phyloP scores from a whole-genome alignment of 2,113 vertebrate genomes.

The Motacilla alba region DNA sequence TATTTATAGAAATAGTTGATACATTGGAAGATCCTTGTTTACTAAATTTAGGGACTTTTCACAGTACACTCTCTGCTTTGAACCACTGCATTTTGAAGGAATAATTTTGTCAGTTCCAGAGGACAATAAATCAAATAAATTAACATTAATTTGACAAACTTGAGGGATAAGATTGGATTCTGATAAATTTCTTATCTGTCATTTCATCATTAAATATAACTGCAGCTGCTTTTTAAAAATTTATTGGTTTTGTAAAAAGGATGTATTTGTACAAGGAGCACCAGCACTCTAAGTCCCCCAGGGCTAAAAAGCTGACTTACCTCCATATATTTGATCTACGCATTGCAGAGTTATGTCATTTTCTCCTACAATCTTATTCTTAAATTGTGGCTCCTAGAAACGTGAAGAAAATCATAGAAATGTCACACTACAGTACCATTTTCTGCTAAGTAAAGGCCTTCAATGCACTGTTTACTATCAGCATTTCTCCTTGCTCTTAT shows the following conservation, averaged over 20 bases:
- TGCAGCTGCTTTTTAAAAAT: background rate
- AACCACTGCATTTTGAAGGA: background rate
- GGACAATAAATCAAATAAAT: background rate
- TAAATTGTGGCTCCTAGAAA: slow-evolving; percentile 81
- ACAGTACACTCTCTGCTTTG: background rate
- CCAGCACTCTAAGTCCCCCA: background rate
- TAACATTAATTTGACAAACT: background rate
- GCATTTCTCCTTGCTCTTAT: background rate
- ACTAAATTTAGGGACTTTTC: background rate
- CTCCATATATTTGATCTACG: slow-evolving; percentile 87
- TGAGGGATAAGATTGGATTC: background rate
- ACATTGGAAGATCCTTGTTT: background rate
- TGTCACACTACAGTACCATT: background rate
- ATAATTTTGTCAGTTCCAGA: background rate
- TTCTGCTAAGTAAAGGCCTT: background rate
- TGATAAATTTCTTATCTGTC: background rate
- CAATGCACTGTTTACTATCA: background rate
- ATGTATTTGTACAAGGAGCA: background rate
- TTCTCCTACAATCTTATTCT: slow-evolving; percentile 86
- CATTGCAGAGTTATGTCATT: slow-evolving; percentile 89
- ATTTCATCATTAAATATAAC: background rate
- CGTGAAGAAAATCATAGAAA: background rate
- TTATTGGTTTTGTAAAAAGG: background rate
- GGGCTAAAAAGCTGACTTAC: slow-evolving; percentile 59
- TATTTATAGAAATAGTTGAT: background rate